Conservation (phyloP, 2,113 vertebrate species). For the Crotalus viridis region DNA sequence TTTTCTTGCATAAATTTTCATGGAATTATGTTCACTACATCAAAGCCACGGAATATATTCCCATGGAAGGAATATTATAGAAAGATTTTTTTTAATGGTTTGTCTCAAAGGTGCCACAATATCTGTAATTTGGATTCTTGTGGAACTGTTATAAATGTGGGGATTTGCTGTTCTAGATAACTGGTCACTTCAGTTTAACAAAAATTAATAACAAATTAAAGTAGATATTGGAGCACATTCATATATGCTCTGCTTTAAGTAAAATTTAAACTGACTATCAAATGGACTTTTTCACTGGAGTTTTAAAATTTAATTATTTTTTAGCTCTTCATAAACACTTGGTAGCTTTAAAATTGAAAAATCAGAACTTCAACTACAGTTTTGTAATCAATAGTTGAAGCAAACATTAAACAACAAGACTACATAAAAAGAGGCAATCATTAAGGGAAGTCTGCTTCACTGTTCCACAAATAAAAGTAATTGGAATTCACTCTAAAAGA, state of each 20-base stretch:
- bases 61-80: not conserved
- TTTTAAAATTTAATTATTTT: not conserved
- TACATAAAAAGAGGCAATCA: not conserved
- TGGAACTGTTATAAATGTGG: not conserved
- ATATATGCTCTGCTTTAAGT: not conserved
- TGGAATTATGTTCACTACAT: not conserved
- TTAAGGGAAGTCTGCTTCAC: not conserved
- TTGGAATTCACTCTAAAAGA: not conserved
- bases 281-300: not conserved
- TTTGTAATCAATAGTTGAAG: not conserved
- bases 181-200: not conserved
- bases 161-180: not conserved
- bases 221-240: not conserved
- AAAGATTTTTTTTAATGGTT: not conserved
- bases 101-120: not conserved
- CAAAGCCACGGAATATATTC: not conserved
- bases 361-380: not conserved
- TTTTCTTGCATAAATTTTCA: not conserved
- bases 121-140: not conserved
- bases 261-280: not conserved
- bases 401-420: not conserved
- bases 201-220: not conserved
- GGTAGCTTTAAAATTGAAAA: not conserved
- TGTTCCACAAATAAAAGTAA: not conserved
- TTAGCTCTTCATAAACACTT: not conserved